phyloP scores from a whole-genome alignment of 37 sponge, comb jelly and placozoan species.

The Haliclona indistincta region DNA sequence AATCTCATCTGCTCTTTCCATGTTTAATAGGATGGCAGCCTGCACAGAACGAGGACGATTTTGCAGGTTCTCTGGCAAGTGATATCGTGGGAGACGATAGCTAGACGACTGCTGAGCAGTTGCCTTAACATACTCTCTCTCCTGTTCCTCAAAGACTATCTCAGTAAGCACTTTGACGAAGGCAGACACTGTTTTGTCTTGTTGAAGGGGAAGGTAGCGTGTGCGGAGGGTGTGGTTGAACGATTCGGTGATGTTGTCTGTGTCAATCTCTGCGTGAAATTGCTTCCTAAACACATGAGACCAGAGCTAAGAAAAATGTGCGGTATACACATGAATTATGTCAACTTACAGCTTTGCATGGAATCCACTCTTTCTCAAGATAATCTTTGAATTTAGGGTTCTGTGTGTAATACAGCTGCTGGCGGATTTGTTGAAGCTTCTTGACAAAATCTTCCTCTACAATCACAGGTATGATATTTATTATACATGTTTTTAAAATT shows the following conservation, averaged over 20 bases:
- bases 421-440: neutral
- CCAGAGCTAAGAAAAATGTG: slow-evolving; percentile 19
- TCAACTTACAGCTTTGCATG: slow-evolving; percentile 22
- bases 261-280: slow-evolving; percentile 30
- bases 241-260: slow-evolving; percentile 40
- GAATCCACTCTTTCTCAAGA: slow-evolving; percentile 27
- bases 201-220: slow-evolving; percentile 22
- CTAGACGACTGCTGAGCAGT: slow-evolving; percentile 1
- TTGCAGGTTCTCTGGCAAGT: slow-evolving; percentile 9
- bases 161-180: slow-evolving; percentile 37
- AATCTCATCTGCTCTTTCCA: slow-evolving; percentile 14
- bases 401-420: slow-evolving; percentile 5
- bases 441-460: slow-evolving; percentile 17
- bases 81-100: slow-evolving; percentile 27
- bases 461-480: too few relatives aligned
- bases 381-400: slow-evolving; percentile 25
- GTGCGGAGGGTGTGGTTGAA: slow-evolving; percentile 29
- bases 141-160: slow-evolving; percentile 34
- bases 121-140: slow-evolving; percentile 10
- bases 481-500: neutral
- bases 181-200: slow-evolving; percentile 27
- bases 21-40: slow-evolving; percentile 13
- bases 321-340: neutral
- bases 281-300: slow-evolving; percentile 13
- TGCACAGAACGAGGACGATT: slow-evolving; percentile 21